These are phyloP conservation scores for Corbicula japonica DNA, from an alignment of 2,888 invertebrate species.

Conservation along the genomic window DNA sequence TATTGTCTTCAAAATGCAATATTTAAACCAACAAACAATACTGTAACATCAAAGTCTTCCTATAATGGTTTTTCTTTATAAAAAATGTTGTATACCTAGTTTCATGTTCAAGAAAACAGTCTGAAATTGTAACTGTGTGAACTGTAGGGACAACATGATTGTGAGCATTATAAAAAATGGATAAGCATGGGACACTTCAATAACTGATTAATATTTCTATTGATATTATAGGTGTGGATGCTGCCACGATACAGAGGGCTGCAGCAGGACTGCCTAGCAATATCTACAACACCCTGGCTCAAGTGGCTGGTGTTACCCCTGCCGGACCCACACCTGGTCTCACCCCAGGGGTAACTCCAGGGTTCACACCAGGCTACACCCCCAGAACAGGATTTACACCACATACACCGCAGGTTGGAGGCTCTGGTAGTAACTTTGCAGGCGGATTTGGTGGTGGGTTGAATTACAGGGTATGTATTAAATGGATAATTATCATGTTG, in stretches of 20 bases:
- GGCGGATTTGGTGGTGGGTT: constrained; percentile 76
- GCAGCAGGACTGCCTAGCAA: constrained; percentile 91
- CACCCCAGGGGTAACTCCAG: constrained; percentile 66
- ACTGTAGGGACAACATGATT: too few species aligned
- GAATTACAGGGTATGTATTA: constrained; percentile 49
- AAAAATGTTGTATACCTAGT: too few species aligned
- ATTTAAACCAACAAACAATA: too few species aligned
- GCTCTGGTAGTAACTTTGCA: constrained; percentile 88
- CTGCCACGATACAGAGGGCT: constrained; percentile 90
- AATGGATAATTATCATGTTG: too few species aligned
- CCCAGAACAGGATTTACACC: constrained; percentile 69
- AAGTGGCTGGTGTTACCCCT: constrained; percentile 91
- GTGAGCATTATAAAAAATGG: too few species aligned
- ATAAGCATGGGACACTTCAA: too few species aligned
- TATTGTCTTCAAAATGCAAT: too few species aligned
- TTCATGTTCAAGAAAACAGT: too few species aligned
- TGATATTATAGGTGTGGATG: constrained; percentile 77
- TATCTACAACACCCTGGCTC: constrained; percentile 91
- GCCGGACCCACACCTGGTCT: constrained; percentile 64
- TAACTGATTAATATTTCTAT: too few species aligned
- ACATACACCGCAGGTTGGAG: constrained; percentile 63
- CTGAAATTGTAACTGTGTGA: too few species aligned
- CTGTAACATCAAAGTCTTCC: too few species aligned
- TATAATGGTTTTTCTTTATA: too few species aligned
- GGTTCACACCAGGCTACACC: constrained; percentile 71